Base-by-base conservation (phyloP, 2,113 vertebrate genomes). In the Holacanthus passer region DNA sequence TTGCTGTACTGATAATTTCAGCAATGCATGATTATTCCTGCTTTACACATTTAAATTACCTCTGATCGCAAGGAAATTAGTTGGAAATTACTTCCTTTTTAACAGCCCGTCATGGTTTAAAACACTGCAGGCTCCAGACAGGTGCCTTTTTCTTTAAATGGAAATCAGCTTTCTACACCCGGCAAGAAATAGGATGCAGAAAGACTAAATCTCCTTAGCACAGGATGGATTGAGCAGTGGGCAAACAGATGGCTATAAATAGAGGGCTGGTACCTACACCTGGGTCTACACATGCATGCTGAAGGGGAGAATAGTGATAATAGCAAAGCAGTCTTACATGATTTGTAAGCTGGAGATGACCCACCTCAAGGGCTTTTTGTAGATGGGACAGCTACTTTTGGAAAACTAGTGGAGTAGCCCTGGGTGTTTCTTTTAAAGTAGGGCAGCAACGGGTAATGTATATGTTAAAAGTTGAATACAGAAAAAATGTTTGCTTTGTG, bases 211-310 rank as follows among this genome's bases (percentile, higher is more conserved):
- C 85, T 91, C 53, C 81, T 93, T 87, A 88, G 77, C 55, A 13
- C 32, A 52, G 76, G 63, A 59, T 56, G 76, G 77, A 77, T 72
- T 79, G 73, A 72, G 24, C 45, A 53, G 62, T 3, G 45, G 73
- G 85, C 79, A 72, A 86, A 89, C 77, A 53, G 63, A 64, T 68
- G 67, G n/a, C 78, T 91, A 88, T 87, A 91, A 91, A 90, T 91
- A 91, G 87, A 67, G 29, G 55, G 24, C 75, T 72, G 22, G 75
- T 74, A 60, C 71, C 52, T 56, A 43, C 73, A 87, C 83, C 81
- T 83, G 56, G 79, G 63, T 87, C 56, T 69, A 20, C 66, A 67
- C 75, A 62, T 43, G 65, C 27, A 53, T n/a, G 56, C 48, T 17
- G 10, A 45, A 72, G 63, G 35, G 56, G 35, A 19, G 5, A 45